Base-by-base conservation (phyloP, 2,113 vertebrate genomes). In the Lamprologus ornatipinnis region DNA sequence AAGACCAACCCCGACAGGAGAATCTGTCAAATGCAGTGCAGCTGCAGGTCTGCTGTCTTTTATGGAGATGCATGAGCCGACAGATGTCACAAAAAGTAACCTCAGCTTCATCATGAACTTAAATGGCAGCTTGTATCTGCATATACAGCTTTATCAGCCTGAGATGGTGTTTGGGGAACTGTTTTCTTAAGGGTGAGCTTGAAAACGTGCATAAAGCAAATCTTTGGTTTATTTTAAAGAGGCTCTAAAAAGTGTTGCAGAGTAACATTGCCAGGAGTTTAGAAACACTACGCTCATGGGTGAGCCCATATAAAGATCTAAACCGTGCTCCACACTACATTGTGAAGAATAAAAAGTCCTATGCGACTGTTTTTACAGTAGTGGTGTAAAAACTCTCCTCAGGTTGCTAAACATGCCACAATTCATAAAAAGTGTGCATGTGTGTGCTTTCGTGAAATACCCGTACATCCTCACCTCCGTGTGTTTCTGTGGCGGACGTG, bases 401-500 rank as follows among this genome's bases (percentile, higher is more conserved):
- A 0, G 68, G 40, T 75, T 75, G 1, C 68, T 47, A 28, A 75
- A 75, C 68, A 23, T 17, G 40, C 21, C 33, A 14, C 49, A 68
- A 70, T 49, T 57, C 19, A 45, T 28, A 15, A 33, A 53, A 35
- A 65, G 5, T 4, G 12, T 33, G 28, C n/a, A 37, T 19, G 37
- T 21, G 15, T 21, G 37, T 33, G 21, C 12, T 31, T 75, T 81
- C 2, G 31, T 57, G 9, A 82, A 84, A 78, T 15, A n/a, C 14
- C 12, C 7, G 2, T 15, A 31, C 17, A 9, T 88, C 86, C 87
- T 87, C 40, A 60, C 55, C 49, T 88, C 80, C 68, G 55, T 78
- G 78, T 87, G 87, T 89, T 79, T 80, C 88, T 7, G 28, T 89
- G 92, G 92, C 90, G 93, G 95, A 96, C 89, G 94, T 96, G 94